phyloP scores from a whole-genome alignment of 2,113 vertebrate genomes.

The Acrocephalus kingi region DNA sequence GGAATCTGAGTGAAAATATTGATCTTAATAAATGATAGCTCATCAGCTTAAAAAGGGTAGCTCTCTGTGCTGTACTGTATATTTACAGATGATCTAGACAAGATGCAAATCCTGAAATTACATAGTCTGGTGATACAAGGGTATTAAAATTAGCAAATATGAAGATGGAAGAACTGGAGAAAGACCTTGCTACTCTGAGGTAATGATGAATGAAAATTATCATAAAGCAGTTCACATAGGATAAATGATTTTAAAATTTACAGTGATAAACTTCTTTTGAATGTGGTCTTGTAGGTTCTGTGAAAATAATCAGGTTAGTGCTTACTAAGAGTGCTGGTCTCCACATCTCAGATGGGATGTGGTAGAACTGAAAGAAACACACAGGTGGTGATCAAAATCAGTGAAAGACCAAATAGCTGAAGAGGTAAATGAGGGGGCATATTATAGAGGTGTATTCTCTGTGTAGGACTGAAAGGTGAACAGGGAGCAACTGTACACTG shows the following conservation, averaged over 20 bases:
- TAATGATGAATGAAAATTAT: neutral
- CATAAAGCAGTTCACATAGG: neutral
- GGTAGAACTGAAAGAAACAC: neutral
- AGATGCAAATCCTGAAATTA: neutral
- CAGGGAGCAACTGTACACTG: neutral
- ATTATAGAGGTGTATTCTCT: neutral
- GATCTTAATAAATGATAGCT: neutral
- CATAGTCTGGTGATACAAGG: neutral
- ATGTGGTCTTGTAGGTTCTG: neutral
- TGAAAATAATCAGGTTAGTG: neutral
- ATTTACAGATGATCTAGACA: neutral
- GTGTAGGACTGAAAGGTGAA: neutral
- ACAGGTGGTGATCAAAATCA: neutral
- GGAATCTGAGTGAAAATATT: constrained; percentile 2
- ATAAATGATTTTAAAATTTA: neutral
- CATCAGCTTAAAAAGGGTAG: neutral
- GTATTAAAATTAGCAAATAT: neutral
- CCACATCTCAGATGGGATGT: neutral
- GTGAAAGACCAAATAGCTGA: neutral
- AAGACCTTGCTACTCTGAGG: neutral
- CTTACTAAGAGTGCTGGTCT: neutral
- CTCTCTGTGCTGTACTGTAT: neutral
- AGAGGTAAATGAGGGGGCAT: neutral
- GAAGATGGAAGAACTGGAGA: neutral
- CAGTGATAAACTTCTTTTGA: neutral